phyloP scores from a whole-genome alignment of 2,888 invertebrate genomes.

The Hypomecis atomaria region DNA sequence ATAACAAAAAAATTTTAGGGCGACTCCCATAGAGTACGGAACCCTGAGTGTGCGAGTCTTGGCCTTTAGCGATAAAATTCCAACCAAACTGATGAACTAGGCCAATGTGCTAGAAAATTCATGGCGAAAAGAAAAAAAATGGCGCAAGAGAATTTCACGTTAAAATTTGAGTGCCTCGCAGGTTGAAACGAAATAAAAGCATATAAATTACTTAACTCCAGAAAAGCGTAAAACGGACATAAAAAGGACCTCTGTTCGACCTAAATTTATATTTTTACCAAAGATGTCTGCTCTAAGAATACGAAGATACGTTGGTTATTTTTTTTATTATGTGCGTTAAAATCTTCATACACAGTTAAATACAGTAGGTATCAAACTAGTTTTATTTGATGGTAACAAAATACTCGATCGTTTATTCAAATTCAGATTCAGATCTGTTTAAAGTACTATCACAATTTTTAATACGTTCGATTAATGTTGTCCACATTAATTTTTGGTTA shows the following conservation, averaged over 20 bases:
- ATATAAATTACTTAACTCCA: constrained; percentile 22
- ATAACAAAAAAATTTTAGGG: too few relatives aligned
- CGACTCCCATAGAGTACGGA: too few relatives aligned
- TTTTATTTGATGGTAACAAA: neutral
- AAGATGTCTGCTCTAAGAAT: constrained; percentile 2
- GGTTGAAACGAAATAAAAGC: constrained; percentile 17
- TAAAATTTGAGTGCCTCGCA: constrained; percentile 18
- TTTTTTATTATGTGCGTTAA: too few relatives aligned
- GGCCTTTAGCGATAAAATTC: too few relatives aligned
- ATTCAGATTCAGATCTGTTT: too few relatives aligned
- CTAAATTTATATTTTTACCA: constrained; percentile 21
- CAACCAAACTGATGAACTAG: neutral
- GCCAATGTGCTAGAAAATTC: neutral
- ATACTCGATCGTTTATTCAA: too few relatives aligned
- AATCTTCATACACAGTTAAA: too few relatives aligned
- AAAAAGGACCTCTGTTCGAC: constrained; percentile 17
- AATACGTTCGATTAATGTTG: neutral
- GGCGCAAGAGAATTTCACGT: constrained; percentile 1
- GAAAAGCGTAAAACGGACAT: constrained; percentile 17
- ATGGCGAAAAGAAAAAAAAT: neutral
- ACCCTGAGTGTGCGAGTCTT: too few relatives aligned
- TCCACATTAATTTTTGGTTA: too few relatives aligned
- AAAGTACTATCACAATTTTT: too few relatives aligned
- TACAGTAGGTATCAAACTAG: too few relatives aligned
- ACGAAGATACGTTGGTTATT: neutral